Conservation (phyloP, 2,888 invertebrate genomes). For the Lasioglossum leucozonium region DNA sequence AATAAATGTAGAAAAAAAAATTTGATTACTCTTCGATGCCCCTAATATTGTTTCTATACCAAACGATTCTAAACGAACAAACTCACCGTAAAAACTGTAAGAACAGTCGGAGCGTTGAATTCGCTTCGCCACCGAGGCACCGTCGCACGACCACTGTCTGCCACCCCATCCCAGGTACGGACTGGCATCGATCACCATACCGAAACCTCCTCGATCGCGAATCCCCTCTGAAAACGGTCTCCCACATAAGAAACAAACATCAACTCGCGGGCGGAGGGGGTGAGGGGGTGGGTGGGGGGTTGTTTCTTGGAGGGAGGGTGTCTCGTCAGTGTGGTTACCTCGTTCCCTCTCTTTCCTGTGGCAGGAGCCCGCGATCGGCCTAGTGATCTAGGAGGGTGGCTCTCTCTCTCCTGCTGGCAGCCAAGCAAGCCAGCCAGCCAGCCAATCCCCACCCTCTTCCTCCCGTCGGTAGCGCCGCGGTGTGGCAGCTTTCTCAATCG, state of each 20-base stretch:
- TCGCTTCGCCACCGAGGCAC: no score
- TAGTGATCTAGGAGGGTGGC: conserved; percentile 46
- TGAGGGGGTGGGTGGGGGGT: no score
- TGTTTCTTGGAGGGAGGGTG: not conserved
- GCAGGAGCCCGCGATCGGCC: conserved; percentile 5
- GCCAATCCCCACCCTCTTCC: conserved; percentile 60
- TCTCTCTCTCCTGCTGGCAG: conserved; percentile 30
- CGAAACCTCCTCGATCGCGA: not conserved
- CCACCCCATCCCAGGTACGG: no score
- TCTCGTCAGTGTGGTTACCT: not conserved
- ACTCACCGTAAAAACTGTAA: no score
- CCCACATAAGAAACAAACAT: not conserved
- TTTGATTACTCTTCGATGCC: no score
- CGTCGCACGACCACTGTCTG: no score
- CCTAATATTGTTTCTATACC: no score
- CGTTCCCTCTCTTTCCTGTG: not conserved
- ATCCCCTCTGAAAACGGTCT: not conserved
- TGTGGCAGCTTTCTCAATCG: conserved; percentile 57
- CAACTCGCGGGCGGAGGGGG: no score
- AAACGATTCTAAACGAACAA: not conserved
- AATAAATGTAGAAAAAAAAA: no score
- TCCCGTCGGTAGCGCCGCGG: conserved; percentile 57
- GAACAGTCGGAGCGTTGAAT: no score
- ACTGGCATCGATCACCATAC: not conserved
- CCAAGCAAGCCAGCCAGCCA: conserved; percentile 49